Conservation (phyloP, 2,113 vertebrate genomes). For the Microcebus lehilahytsara region DNA sequence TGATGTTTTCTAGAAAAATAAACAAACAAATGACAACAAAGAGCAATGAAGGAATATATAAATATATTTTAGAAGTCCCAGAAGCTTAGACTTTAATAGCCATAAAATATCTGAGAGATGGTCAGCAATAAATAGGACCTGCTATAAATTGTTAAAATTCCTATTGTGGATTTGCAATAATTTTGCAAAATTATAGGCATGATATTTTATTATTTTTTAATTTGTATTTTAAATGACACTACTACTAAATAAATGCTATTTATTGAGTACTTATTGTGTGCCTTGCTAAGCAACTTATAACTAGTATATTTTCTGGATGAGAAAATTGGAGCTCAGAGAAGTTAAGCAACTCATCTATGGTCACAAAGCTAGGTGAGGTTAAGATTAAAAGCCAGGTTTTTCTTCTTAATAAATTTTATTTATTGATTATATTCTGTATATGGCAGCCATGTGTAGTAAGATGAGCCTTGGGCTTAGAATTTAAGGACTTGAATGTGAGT, state of each 20-base stretch:
- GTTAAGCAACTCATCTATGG: not conserved
- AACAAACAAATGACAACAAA: not conserved
- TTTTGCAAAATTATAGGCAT: not conserved
- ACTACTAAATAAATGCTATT: not conserved
- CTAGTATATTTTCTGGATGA: not conserved
- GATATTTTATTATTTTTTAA: not conserved
- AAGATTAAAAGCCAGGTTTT: not conserved
- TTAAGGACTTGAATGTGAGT: not conserved
- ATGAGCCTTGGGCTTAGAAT: not conserved
- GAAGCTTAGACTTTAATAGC: slow-evolving; percentile 12
- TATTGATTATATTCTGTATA: not conserved
- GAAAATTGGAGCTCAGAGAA: not conserved
- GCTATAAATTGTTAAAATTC: not conserved
- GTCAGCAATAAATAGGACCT: not conserved
- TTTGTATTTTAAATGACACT: not conserved
- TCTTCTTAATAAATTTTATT: not conserved
- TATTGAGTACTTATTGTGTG: not conserved
- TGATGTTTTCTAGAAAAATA: slow-evolving; percentile 10
- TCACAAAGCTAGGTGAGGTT: not conserved
- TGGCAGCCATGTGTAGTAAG: not conserved
- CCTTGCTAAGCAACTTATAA: not conserved
- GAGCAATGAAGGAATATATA: not conserved
- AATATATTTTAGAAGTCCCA: not conserved
- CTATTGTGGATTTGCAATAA: not conserved
- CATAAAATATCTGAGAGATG: not conserved